Base-by-base conservation (phyloP, 2,888 invertebrate genomes). In the Drosophila multiciliata region DNA sequence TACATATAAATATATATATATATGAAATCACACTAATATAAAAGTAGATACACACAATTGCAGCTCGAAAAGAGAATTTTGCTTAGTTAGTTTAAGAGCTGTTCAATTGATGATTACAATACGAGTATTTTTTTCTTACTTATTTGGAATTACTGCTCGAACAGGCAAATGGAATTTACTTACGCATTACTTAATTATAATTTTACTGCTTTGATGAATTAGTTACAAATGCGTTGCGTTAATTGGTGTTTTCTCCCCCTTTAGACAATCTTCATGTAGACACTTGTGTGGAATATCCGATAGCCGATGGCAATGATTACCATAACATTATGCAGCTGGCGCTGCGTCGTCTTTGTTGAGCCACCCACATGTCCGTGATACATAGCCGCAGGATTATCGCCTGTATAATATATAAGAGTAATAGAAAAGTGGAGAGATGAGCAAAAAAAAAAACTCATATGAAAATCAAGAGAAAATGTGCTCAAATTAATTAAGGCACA, bases 361-460 rank as follows among this genome's bases (percentile, higher is more conserved):
- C 93, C 92, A 73, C 93, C 93, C 75, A 93, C 93, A 87, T 93
- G 91, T 73, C 93, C 93, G 82, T 93, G 93, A 80, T 96, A 96
- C 96, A 96, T 96, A 12, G 96, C 96, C 29, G 96, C 96, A 67
- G 96, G 96, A 93, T 96, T 96, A 93, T 96, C 96, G 92, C 96
- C 96, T 96, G 94, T 57, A 92, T 93, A 91, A 90, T 91, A 72
- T 52, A 52, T 23, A 58, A 50, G 49, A 29, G n/a, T 17, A 36
- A 59, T 8, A 15, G 33, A 12, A 40, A 9, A 65, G 38, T 54
- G 35, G 5, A 17, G 35, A 26, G 23, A 33, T 48, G 58, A n/a
- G 33, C 23, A 23, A 36, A 50, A 60, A 20, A 36, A 36, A 60
- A 20, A 60, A 29, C 9, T 50, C 63, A 54, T 50, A 69, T 74